Base-by-base conservation (phyloP, 2,113 vertebrate genomes). In the Oryzias woworae region DNA sequence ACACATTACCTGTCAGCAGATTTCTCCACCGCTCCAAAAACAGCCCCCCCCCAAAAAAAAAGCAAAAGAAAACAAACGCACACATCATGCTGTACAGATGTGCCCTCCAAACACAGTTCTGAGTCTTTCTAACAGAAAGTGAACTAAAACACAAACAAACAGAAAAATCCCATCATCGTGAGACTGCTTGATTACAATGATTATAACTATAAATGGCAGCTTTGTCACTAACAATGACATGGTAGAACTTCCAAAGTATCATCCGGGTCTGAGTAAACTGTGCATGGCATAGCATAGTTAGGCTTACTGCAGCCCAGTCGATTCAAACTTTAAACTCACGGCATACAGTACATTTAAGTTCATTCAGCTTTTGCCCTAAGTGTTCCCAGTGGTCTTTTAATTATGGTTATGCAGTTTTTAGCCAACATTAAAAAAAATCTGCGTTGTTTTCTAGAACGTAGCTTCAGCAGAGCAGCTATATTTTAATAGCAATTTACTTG, bases 1-100 rank as follows among this genome's bases (percentile, higher is more conserved):
- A 86, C 77, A 80, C 84, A 83, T 80, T 88, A 90, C 87, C 87
- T 90, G 88, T 86, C 84, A 86, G 82, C 78, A 87, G 75, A 81
- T 71, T 81, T 68, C 60, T 75, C 75, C 64, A 43, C 46, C 66
- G 62, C 80, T 78, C 67, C 59, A 53, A 79, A 85, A 73, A 81
- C 61, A 53, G 56, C 74, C 54, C 28, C 58, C 20, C 3, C 5
- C 5, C 5, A 28, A 28, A 58, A 53, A 36, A 58, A 53, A 75
- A 14, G 14, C 55, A 62, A 31, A n/a, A n/a, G 22, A 62, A 77
- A 22, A 50, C 62, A 72, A 66, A 65, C 53, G 53, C 64, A 47
- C 45, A 47, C 51, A 73, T 8, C 55, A 72, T 47, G 26, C 53
- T 42, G 56, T 41, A 68, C 73, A 81, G 67, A 77, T 81, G 63